Evolutionary conservation across 2,113 vertebrate species (phyloP), one percentile per base, ranked within the genome.

Genomic region (Coryphaenoides rupestris): DNA sequence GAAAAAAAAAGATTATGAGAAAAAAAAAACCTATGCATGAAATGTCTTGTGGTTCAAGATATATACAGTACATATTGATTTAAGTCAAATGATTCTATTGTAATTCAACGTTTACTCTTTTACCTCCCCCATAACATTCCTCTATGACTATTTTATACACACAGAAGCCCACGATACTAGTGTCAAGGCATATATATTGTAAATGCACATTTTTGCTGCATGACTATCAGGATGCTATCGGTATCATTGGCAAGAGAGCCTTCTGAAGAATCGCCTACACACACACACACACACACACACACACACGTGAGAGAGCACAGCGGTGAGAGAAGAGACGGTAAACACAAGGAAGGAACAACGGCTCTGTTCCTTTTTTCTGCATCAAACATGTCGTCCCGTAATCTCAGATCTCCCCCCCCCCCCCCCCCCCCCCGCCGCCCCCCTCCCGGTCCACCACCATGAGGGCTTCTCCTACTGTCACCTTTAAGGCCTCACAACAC

Each of bases 1-100:
- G 65, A 73, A 58, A 72, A 47, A 60, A 70, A 66, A 78, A 19
- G 10, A 40, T 40, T 40, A 6, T 12, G 4, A 4, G 77, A 76
- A 75, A 60, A 67, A 77, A 73, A 80, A 73, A 74, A 66, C 61
- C 87, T 90, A 89, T 92, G 89, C 90, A 92, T 90, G 89, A 83
- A 70, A 82, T 77, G 82, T 88, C 79, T 88, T 88, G 82, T 88
- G 77, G 75, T 82, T 84, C 80, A 87, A 82, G 78, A 84, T 84
- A 84, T 86, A 81, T 12, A 69, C 28, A 63, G 80, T 12, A 69
- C 24, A 60, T 40, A 58, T 71, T 76, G 75, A 83, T 85, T 81
- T 77, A 75, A 82, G 83, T 54, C 79, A 81, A 77, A 67, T 55
- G 68, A 78, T 62, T 63, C 72, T 86, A 75, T 78, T 79, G 74